phyloP scores from a whole-genome alignment of 2,797 vertebrate species.

The Labeo calbasu region DNA sequence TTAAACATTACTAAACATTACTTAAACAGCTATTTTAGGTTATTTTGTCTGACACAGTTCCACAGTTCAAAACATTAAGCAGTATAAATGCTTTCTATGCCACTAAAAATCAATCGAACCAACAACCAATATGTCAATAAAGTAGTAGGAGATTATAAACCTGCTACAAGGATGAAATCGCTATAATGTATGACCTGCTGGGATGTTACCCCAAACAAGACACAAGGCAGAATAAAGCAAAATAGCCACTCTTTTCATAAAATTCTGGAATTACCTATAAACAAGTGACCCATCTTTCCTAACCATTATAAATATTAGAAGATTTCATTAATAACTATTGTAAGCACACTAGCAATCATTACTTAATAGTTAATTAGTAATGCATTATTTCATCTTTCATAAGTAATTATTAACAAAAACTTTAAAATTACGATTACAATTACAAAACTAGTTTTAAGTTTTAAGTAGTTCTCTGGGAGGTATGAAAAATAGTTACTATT shows the following conservation, averaged over 20 bases:
- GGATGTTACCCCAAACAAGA: too few relatives aligned
- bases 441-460: background rate
- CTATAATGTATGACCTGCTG: background rate
- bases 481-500: background rate
- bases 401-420: background rate
- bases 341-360: too few relatives aligned
- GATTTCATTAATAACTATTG: background rate
- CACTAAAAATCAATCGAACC: too few relatives aligned
- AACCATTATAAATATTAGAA: background rate
- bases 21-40: background rate
- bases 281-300: background rate
- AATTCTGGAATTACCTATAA: background rate
- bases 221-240: background rate
- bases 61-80: background rate
- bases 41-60: background rate
- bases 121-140: too few relatives aligned
- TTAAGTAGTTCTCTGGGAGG: background rate
- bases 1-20: background rate
- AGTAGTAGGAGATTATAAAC: too few relatives aligned
- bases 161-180: too few relatives aligned
- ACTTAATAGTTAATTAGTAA: background rate
- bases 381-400: background rate
- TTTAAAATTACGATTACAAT: background rate
- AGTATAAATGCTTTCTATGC: background rate
- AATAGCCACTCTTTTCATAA: background rate